Conservation (phyloP, 2,797 vertebrate species). For the Tachyglossus aculeatus region DNA sequence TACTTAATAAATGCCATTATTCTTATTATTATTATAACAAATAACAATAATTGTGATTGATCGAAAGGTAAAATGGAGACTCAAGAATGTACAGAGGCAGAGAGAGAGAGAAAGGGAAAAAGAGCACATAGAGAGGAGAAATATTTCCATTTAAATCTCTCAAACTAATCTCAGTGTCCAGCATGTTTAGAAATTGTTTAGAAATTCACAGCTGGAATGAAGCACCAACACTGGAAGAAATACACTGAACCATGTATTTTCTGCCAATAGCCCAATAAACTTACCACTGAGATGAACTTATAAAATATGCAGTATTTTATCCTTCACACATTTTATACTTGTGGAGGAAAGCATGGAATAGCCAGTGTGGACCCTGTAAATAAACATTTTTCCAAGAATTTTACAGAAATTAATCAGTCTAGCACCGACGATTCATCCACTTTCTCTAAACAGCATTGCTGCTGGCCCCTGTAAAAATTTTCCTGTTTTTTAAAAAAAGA, state of each 20-base stretch:
- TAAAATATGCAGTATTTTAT: background rate
- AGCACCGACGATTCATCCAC: background rate
- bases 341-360: background rate
- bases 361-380: background rate
- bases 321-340: background rate
- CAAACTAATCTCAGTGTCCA: background rate
- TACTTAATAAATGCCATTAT: too few species aligned
- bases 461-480: background rate
- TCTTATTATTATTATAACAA: too few species aligned
- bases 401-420: constrained; percentile 37
- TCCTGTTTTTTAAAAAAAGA: constrained; percentile 33
- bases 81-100: too few species aligned
- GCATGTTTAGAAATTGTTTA: background rate
- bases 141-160: background rate
- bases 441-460: constrained; percentile 27
- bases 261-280: background rate
- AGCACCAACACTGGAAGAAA: constrained; percentile 18
- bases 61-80: too few species aligned
- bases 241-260: constrained; percentile 30
- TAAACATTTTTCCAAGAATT: background rate
- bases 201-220: constrained; percentile 19
- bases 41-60: too few species aligned
- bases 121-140: constrained; percentile 11
- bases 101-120: too few species aligned
- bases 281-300: constrained; percentile 4